A percentile compares a stretch with the other conserved stretches of the same genome.
Evolutionary conservation across 1,140 invertebrate species (phyloP).

Genomic region (Drosophila albomicans): DNA sequence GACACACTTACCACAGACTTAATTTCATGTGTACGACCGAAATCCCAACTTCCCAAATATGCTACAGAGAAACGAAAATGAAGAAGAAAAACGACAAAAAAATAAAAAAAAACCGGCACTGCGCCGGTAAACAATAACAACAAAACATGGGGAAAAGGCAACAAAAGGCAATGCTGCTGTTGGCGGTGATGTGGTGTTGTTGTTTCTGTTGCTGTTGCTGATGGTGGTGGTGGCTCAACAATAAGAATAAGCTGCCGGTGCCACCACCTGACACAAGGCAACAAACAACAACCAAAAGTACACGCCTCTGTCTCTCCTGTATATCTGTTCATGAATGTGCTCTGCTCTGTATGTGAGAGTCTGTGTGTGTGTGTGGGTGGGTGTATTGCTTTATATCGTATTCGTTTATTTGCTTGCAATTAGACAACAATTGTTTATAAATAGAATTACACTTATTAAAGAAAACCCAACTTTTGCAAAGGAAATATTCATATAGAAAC

Average conservation of each 20-base stretch:
- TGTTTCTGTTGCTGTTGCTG: neutral
- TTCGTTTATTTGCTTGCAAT: conserved; percentile 12
- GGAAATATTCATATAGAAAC: neutral
- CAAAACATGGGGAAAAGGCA: conserved; percentile 58
- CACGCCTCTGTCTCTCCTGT: neutral
- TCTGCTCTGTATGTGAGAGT: neutral
- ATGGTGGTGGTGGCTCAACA: conserved; percentile 4
- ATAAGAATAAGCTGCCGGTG: conserved; percentile 31
- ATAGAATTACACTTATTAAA: neutral
- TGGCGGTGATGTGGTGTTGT: too few relatives aligned
- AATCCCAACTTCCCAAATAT: conserved; percentile 22
- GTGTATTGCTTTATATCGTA: conserved; percentile 8
- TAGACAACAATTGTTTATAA: conserved; percentile 3
- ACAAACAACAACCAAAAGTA: neutral
- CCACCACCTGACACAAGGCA: conserved; percentile 32
- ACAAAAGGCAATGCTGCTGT: conserved; percentile 52
- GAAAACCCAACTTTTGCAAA: neutral
- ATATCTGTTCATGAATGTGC: neutral
- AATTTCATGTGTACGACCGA: conserved; percentile 1
- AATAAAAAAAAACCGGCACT: conserved; percentile 57
- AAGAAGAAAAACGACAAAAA: conserved; percentile 30
- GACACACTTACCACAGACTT: conserved; percentile 64
- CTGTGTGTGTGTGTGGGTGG: conserved; percentile 4
- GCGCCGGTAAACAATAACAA: conserved; percentile 75
- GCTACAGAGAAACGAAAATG: conserved; percentile 31